Evolutionary conservation across 1,140 invertebrate species (phyloP).

Genomic region (Zaprionus nigranus): DNA sequence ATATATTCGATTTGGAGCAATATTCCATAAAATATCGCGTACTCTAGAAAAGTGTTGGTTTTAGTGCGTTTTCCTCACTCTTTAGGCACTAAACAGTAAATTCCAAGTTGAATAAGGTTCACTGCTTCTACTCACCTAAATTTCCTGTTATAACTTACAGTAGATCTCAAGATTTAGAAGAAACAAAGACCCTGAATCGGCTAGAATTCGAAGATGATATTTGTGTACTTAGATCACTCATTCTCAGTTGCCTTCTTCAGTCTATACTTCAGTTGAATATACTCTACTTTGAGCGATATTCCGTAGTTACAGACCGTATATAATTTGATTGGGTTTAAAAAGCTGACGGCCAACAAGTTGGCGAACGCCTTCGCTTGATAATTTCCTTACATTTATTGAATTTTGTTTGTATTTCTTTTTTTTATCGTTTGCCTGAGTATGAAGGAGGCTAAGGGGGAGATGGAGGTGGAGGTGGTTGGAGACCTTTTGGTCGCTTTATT

Average conservation of each 20-base stretch:
- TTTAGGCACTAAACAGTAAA: too few species aligned
- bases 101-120: too few species aligned
- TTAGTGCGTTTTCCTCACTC: too few species aligned
- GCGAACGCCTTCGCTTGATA: slow-evolving; percentile 32
- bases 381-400: slow-evolving; percentile 39
- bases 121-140: background rate
- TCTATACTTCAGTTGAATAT: background rate
- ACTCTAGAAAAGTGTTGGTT: too few species aligned
- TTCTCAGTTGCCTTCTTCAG: background rate
- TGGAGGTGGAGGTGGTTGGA: background rate
- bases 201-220: too few species aligned
- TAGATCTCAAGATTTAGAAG: background rate
- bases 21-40: background rate
- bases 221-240: background rate
- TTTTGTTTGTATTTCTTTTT: background rate
- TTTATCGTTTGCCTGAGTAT: background rate
- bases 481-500: slow-evolving; percentile 16
- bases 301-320: background rate
- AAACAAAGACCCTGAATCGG: background rate
- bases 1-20: background rate
- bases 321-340: slow-evolving; percentile 45
- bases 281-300: background rate
- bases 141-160: background rate
- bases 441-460: background rate
- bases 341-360: slow-evolving; percentile 44